Percentiles rank a stretch among this genome's conserved stretches.
Conservation (phyloP, 2,113 vertebrate genomes). For the Ancistrus triradiatus region DNA sequence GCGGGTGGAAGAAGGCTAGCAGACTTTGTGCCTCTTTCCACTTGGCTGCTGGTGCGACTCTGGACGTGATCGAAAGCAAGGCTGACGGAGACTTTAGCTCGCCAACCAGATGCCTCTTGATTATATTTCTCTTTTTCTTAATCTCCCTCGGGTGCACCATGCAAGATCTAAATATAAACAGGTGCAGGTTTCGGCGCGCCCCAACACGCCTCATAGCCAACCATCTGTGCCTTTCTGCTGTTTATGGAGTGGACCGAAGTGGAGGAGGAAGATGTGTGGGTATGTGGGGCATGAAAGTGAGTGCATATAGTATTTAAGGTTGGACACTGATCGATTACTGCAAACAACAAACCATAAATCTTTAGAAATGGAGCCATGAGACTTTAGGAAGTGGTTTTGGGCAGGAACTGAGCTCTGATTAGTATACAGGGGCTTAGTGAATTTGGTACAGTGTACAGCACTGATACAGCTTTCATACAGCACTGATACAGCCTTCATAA, state of each 20-base stretch:
- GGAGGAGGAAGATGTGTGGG: not conserved
- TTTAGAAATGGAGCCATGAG: no score
- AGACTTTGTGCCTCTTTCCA: conserved; percentile 12
- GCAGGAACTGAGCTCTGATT: no score
- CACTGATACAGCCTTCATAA: no score
- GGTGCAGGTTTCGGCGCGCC: conserved; percentile 49
- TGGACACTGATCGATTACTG: no score
- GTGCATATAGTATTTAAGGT: no score
- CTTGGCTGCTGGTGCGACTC: conserved; percentile 50
- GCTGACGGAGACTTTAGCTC: conserved; percentile 50
- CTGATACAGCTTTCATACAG: no score
- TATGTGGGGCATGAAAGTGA: not conserved
- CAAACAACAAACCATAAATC: no score
- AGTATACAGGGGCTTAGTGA: no score
- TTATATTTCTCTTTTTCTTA: conserved; percentile 62
- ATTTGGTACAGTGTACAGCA: no score
- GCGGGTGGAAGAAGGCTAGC: not conserved
- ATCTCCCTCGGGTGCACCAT: conserved; percentile 64
- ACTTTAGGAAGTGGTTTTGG: no score
- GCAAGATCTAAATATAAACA: conserved; percentile 73
- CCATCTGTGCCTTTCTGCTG: conserved; percentile 64
- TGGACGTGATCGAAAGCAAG: conserved; percentile 27
- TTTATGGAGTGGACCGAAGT: conserved; percentile 25
- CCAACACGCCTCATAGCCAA: conserved; percentile 29
- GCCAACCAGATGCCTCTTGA: conserved; percentile 62